Evolutionary conservation across 1,140 invertebrate genomes (phyloP), one percentile per base, ranked within the genome.

Genomic region (Lasioglossum albipes): DNA sequence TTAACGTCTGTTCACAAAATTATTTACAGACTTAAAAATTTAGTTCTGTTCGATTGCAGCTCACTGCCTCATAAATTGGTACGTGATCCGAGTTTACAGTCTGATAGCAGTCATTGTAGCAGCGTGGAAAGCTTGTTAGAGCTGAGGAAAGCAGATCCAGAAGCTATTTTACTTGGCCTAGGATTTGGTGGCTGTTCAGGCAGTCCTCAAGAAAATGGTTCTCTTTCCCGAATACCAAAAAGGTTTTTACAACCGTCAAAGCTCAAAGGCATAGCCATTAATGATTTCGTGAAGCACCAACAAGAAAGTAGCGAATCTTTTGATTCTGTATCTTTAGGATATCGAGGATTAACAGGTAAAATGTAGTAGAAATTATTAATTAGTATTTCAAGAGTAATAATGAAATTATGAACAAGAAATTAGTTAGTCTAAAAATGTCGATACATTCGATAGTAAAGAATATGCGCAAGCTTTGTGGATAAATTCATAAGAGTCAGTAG

Each of bases 51-150:
- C 2, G 59, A 36, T 81, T 82, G 7, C n/a, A 90, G 89, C 36
- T 89, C 88, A 20, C 61, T 87, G 41, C 75, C 82, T 2, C 86
- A 89, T 57, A 90, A 87, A 77, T 82, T 95, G 71, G 91, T 90
- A 4, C 93, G 95, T 20, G 95, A 95, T 83, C 93, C 93, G n/a
- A 95, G 95, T 20, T 91, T 95, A 31, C 94, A 96, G 93, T 96
- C 95, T 59, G 96, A 96, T 90, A 96, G 95, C 49, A 96, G 96
- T 90, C 95, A 96, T 77, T 96, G 95, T 80, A 96, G 95, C 69
- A 96, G 96, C 88, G 95, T 97, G 18, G 95, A 97, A 89, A 96
- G 96, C 89, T 94, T 97, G 64, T 89, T 97, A 79, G 96, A 96
- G 84, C 93, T 95, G 12, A 93, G 96, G 73, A 95, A 94, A 87